Base-by-base conservation (phyloP, 2,113 vertebrate genomes). In the Cebidichthys violaceus region DNA sequence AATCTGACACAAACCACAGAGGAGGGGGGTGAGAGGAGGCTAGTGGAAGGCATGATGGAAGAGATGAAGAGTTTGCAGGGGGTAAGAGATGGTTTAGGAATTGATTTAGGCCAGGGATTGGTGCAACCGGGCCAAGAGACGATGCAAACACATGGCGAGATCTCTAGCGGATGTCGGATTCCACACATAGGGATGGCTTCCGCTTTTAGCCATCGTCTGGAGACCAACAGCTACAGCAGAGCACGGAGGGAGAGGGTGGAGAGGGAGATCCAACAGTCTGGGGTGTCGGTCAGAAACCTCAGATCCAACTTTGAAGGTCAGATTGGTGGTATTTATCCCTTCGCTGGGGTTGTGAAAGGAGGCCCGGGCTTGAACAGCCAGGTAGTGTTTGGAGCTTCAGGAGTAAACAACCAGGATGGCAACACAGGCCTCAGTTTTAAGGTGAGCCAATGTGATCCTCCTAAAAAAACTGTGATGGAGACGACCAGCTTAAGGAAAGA, bases 261-360 rank as follows among this genome's bases (percentile, higher is more conserved):
- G 88, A 92, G 86, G 6, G 97, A 99, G 93, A 97, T 99, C 74
- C 94, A 95, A 29, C 93, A 96, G 75, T 97, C 93, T 5, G 97
- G 98, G 0, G 96, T 99, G 61, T 98, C 97, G 0, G 98, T 99
- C 4, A 90, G 85, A 82, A 94, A 90, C 7, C 92, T 99, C 37
- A 94, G 96, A 1, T 93, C 95, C 0, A 96, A 95, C 86, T 98
- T 98, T 77, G 97, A 99, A 90, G 88, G 86, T 76, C 93, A 70
- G 20, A 92, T 94, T 9, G 93, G 92, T 35, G 67, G 65, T 1
- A 89, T 94, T 54, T 94, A 94, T 70, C 94, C 95, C 33, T 94
- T 95, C 27, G 89, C 93, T 41, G 94, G 93, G 10, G 79, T 93
- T 65, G 18, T 92, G 37, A 92, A 84, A 33, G 84, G 62, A 78